phyloP scores from a whole-genome alignment of 2,888 invertebrate genomes.

The Phalera bucephala region DNA sequence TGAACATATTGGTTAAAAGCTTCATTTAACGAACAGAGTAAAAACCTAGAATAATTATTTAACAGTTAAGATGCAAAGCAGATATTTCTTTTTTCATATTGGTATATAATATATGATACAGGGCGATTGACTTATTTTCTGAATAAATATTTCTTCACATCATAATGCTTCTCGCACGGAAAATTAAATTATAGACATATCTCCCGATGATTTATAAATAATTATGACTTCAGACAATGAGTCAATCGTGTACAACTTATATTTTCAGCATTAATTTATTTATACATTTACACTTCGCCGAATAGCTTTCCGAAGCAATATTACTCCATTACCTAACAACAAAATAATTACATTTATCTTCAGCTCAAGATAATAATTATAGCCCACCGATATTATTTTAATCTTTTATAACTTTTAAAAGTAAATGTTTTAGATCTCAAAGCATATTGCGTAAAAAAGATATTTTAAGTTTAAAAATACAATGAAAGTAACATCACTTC shows the following conservation, averaged over 20 bases:
- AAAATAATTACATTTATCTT: slow-evolving; percentile 59
- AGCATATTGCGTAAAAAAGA: slow-evolving; percentile 33
- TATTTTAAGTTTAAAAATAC: slow-evolving; percentile 26
- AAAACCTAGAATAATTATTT: slow-evolving; percentile 53
- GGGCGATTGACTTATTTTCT: slow-evolving; percentile 57
- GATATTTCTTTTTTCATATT: slow-evolving; percentile 68
- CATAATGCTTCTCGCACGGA: slow-evolving; percentile 1
- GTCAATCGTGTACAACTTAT: slow-evolving; percentile 54
- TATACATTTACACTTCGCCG: slow-evolving; percentile 75
- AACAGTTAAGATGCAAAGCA: slow-evolving; percentile 72
- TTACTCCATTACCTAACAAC: slow-evolving; percentile 63
- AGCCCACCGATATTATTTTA: slow-evolving; percentile 45
- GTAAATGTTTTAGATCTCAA: slow-evolving; percentile 49
- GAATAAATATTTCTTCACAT: slow-evolving; percentile 28
- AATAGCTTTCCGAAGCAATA: slow-evolving; percentile 67
- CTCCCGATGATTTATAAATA: slow-evolving; percentile 3
- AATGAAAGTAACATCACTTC: background rate
- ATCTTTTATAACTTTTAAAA: slow-evolving; percentile 36
- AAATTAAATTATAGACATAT: slow-evolving; percentile 6
- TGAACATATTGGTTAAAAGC: too few species aligned
- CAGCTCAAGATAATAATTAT: slow-evolving; percentile 41
- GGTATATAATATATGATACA: slow-evolving; percentile 64
- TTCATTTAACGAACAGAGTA: slow-evolving; percentile 64
- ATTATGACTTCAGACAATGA: slow-evolving; percentile 45
- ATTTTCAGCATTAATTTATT: slow-evolving; percentile 70